A percentile compares a stretch with the other conserved stretches of the same genome.
Evolutionary conservation across 2,797 vertebrate species (phyloP).

Genomic region (Premnoplex brunnescens): DNA sequence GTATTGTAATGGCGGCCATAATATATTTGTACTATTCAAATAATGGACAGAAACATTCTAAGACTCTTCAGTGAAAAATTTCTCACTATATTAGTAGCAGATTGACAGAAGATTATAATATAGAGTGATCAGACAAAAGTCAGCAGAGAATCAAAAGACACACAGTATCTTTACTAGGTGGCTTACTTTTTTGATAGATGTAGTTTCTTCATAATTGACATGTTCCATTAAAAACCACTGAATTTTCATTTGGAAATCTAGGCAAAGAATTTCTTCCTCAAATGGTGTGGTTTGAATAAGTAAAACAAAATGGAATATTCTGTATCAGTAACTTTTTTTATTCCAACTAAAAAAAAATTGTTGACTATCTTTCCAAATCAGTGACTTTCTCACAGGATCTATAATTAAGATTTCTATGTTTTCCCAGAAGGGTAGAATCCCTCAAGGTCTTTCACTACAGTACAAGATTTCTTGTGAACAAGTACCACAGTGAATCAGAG

Average conservation of each 20-base stretch:
- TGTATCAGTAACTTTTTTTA: background rate
- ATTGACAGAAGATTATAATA: background rate
- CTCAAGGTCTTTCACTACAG: background rate
- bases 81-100: background rate
- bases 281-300: background rate
- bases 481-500: background rate
- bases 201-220: background rate
- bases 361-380: background rate
- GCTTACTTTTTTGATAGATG: background rate
- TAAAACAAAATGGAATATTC: background rate
- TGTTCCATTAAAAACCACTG: background rate
- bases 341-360: background rate
- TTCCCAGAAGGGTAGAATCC: background rate
- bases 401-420: background rate
- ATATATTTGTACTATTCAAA: background rate
- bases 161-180: background rate
- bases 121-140: background rate
- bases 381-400: background rate
- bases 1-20: background rate
- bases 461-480: background rate
- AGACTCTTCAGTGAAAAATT: background rate
- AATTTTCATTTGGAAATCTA: background rate
- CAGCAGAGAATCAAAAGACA: background rate
- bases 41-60: background rate
- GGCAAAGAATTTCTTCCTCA: background rate